phyloP scores from a whole-genome alignment of 1,140 invertebrate species.

The Diorhabda elongata region DNA sequence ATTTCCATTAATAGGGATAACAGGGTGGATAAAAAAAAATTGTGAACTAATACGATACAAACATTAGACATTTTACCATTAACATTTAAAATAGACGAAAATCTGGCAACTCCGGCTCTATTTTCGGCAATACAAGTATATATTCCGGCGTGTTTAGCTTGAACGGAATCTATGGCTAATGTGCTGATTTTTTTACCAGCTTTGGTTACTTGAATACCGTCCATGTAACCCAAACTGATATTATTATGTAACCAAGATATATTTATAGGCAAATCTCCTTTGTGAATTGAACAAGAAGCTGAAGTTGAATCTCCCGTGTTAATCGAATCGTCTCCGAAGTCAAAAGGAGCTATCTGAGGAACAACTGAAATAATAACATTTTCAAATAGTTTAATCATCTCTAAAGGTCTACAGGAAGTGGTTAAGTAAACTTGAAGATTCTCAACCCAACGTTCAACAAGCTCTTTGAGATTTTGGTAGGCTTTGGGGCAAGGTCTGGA shows the following conservation, averaged over 20 bases:
- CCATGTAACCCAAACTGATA: conserved; percentile 57
- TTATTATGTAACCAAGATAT: conserved; percentile 76
- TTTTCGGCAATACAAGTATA: conserved; percentile 79
- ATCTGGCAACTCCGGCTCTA: conserved; percentile 65
- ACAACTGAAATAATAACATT: conserved; percentile 54
- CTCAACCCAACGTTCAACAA: too few species aligned
- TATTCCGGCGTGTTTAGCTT: conserved; percentile 68
- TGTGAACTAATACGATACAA: too few species aligned
- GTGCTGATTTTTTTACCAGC: conserved; percentile 72
- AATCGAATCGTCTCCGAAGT: conserved; percentile 72
- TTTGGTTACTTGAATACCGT: conserved; percentile 68
- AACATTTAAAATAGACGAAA: conserved; percentile 65
- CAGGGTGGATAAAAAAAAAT: too few species aligned
- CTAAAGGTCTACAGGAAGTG: too few species aligned
- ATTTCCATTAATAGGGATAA: too few species aligned
- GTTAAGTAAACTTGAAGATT: too few species aligned
- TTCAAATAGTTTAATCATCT: too few species aligned
- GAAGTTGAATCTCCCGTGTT: conserved; percentile 76
- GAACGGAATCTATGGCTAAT: conserved; percentile 73
- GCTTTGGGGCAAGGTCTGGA: too few species aligned
- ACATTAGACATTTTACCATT: conserved; percentile 56
- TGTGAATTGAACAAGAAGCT: conserved; percentile 69
- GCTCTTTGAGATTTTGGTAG: too few species aligned
- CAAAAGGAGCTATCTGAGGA: conserved; percentile 73
- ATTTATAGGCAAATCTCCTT: conserved; percentile 71